Percentiles rank a stretch among this genome's conserved stretches.
Conservation (phyloP, 2,113 vertebrate species). For the human (Homo sapiens) region DNA sequence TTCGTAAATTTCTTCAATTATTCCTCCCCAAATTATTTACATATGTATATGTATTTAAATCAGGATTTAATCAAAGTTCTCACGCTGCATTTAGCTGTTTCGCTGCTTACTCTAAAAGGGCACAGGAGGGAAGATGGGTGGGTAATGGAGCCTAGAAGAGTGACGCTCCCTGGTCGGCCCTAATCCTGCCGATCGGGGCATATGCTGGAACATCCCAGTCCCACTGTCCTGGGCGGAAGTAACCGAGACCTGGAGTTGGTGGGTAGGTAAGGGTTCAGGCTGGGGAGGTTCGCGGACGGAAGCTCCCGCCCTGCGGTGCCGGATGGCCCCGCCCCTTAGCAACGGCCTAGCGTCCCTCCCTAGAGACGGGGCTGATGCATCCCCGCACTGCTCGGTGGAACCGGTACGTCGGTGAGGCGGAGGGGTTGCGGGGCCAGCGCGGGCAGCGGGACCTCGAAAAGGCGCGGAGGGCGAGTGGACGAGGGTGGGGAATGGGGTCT, state of each 20-base stretch:
- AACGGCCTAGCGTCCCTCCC: constrained; percentile 62
- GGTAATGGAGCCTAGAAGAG: neutral
- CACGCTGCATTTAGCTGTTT: neutral
- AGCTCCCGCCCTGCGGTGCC: neutral
- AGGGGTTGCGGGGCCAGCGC: neutral
- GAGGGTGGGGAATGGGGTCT: neutral
- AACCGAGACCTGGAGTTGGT: neutral
- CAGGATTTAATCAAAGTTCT: neutral
- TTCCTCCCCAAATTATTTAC: neutral
- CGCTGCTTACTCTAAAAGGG: neutral
- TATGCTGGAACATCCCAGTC: neutral
- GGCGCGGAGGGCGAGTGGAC: neutral
- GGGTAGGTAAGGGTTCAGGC: neutral
- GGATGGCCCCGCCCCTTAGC: constrained; percentile 61
- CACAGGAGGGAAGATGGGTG: neutral
- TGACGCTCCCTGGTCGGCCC: neutral
- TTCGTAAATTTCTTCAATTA: neutral
- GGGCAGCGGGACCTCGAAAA: neutral
- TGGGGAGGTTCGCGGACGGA: neutral
- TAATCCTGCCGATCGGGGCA: rapidly evolving
- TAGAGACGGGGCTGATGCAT: neutral
- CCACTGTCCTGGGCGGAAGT: neutral
- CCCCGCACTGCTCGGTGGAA: neutral
- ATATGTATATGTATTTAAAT: neutral
- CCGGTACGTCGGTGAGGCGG: neutral